phyloP scores from a whole-genome alignment of 1,140 invertebrate species.

The Mycetomoellerius zeteki region DNA sequence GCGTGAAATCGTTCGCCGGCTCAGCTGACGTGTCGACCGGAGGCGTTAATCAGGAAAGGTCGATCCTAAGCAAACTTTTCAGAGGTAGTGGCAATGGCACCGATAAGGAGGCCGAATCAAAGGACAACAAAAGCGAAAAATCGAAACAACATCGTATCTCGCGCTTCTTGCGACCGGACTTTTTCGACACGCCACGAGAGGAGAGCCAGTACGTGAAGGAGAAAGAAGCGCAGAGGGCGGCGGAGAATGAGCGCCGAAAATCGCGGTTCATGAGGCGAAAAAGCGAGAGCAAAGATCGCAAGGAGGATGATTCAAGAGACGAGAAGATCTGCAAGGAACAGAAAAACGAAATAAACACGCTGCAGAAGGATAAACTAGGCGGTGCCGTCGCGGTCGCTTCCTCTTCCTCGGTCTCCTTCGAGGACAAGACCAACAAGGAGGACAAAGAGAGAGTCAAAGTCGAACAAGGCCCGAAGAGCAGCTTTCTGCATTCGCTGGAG shows the following conservation, averaged over 20 bases:
- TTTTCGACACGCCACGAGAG: slow-evolving; percentile 91
- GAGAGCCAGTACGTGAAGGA: slow-evolving; percentile 91
- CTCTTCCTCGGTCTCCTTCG: slow-evolving; percentile 23
- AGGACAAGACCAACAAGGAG: slow-evolving; percentile 70
- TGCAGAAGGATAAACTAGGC: slow-evolving; percentile 73
- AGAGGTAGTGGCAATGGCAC: slow-evolving; percentile 78
- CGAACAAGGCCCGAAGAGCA: slow-evolving; percentile 73
- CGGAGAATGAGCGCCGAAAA: slow-evolving; percentile 85
- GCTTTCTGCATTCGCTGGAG: slow-evolving; percentile 85
- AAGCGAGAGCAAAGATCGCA: slow-evolving; percentile 59
- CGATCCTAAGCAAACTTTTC: slow-evolving; percentile 88
- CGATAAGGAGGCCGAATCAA: slow-evolving; percentile 80
- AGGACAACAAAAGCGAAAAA: slow-evolving; percentile 81
- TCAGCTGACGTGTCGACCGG: slow-evolving; percentile 66
- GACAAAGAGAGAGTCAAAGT: slow-evolving; percentile 52
- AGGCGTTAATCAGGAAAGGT: slow-evolving; percentile 85
- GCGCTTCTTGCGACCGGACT: slow-evolving; percentile 92
- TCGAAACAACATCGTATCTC: slow-evolving; percentile 89
- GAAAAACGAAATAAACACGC: slow-evolving; percentile 82
- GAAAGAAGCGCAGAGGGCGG: slow-evolving; percentile 88
- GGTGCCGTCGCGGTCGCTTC: not conserved
- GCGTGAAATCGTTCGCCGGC: slow-evolving; percentile 68
- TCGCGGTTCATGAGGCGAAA: slow-evolving; percentile 82
- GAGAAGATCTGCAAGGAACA: slow-evolving; percentile 79
- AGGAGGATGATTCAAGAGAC: slow-evolving; percentile 42